A percentile compares a stretch with the other conserved stretches of the same genome.
phyloP scores from a whole-genome alignment of 2,113 vertebrate genomes.

The Bagarius yarrelli region DNA sequence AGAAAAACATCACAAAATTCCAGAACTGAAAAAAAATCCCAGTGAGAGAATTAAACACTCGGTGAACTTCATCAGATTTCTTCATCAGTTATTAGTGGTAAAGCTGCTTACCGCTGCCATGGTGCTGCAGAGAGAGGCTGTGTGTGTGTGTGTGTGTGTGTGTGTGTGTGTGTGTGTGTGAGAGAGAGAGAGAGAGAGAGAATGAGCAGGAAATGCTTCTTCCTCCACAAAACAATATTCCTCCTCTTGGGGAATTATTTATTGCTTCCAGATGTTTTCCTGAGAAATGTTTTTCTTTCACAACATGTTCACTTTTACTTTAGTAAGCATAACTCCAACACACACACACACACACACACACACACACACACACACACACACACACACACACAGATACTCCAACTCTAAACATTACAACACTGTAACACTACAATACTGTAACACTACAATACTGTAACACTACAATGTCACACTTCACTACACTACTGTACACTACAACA shows the following conservation, averaged over 20 bases:
- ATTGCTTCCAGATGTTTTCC: neutral
- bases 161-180: constrained; percentile 26
- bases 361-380: too few relatives aligned
- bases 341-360: too few relatives aligned
- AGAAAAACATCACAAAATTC: neutral
- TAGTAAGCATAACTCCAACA: too few relatives aligned
- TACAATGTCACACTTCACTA: too few relatives aligned
- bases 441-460: too few relatives aligned
- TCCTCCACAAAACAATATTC: constrained; percentile 13
- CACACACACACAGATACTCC: too few relatives aligned
- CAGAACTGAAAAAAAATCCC: neutral
- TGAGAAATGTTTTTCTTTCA: neutral
- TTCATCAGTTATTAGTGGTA: neutral
- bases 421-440: too few relatives aligned
- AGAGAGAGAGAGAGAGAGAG: neutral
- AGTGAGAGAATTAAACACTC: neutral
- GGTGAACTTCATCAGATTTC: too few relatives aligned
- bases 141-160: neutral
- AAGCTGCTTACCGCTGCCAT: neutral
- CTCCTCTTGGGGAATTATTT: neutral
- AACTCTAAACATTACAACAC: too few relatives aligned
- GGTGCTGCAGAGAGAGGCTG: neutral
- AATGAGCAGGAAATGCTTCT: neutral
- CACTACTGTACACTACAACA: too few relatives aligned
- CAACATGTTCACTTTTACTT: too few relatives aligned